Percentiles rank a stretch among this genome's conserved stretches.
phyloP scores from a whole-genome alignment of 2,113 vertebrate species.

The Antechinus stuartii region DNA sequence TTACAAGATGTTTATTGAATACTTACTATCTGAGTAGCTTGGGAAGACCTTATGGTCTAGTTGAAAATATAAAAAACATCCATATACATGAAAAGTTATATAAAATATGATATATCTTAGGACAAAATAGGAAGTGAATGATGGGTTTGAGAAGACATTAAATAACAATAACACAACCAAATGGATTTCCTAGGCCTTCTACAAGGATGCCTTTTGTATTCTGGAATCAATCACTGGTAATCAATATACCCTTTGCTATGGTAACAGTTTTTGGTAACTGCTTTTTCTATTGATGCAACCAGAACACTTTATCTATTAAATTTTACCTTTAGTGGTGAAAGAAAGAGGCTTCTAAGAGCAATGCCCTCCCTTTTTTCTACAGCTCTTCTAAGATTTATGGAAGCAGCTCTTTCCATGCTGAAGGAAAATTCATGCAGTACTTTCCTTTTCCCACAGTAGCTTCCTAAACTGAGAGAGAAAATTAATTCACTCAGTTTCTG shows the following conservation, averaged over 20 bases:
- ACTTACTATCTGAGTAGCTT: neutral
- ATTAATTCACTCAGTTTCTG: conserved; percentile 7
- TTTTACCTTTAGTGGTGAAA: conserved; percentile 24
- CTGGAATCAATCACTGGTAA: neutral
- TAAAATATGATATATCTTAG: neutral
- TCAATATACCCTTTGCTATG: neutral
- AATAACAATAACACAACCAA: neutral
- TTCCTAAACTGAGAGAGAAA: conserved; percentile 43
- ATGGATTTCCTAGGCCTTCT: neutral
- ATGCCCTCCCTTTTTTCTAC: conserved; percentile 29
- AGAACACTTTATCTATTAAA: conserved; percentile 34
- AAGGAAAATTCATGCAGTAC: conserved; percentile 28
- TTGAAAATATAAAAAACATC: neutral
- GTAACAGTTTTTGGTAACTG: conserved; percentile 18
- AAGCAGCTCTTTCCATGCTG: neutral
- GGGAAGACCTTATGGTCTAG: neutral
- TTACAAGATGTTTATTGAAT: neutral
- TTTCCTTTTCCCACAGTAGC: conserved; percentile 29
- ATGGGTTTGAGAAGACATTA: neutral
- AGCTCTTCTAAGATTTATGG: conserved; percentile 56
- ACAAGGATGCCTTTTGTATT: neutral
- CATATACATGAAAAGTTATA: neutral
- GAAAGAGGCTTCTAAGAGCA: neutral
- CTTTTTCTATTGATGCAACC: conserved; percentile 14
- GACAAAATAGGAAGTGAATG: neutral